Conservation (phyloP, 2,113 vertebrate species). For the Uria aalge region DNA sequence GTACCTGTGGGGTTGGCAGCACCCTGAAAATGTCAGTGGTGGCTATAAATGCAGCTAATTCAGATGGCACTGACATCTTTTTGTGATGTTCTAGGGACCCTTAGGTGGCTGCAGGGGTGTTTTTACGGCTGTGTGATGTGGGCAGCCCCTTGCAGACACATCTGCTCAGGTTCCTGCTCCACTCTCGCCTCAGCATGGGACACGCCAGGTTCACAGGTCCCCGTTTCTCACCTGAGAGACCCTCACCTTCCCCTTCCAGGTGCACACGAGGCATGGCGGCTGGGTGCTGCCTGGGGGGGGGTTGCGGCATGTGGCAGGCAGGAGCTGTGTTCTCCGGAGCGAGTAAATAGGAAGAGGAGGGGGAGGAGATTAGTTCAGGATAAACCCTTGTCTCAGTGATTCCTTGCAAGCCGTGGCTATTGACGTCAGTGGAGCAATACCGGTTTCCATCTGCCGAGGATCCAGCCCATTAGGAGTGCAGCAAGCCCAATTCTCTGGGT, state of each 20-base stretch:
- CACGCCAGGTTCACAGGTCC: background rate
- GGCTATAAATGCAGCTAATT: background rate
- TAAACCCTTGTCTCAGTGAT: background rate
- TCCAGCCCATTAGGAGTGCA: background rate
- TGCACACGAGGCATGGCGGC: fast-evolving
- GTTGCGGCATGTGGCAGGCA: fast-evolving
- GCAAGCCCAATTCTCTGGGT: background rate
- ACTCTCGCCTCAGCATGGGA: fast-evolving
- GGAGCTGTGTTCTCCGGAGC: background rate
- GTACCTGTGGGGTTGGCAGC: background rate
- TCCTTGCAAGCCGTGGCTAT: background rate
- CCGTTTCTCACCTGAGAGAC: background rate
- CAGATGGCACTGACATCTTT: background rate
- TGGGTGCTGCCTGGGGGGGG: background rate
- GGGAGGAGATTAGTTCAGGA: background rate
- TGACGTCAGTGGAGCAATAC: background rate
- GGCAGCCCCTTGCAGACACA: background rate
- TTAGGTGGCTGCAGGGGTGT: background rate
- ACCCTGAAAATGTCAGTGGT: background rate
- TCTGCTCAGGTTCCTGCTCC: fast-evolving
- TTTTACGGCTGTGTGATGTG: background rate
- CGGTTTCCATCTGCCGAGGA: background rate
- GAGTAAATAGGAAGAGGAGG: background rate
- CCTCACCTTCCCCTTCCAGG: background rate
- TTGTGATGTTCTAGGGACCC: fast-evolving